Base-by-base conservation (phyloP, 35 echinoderm and acorn worm species). In the Heliocidaris erythrogramma region DNA sequence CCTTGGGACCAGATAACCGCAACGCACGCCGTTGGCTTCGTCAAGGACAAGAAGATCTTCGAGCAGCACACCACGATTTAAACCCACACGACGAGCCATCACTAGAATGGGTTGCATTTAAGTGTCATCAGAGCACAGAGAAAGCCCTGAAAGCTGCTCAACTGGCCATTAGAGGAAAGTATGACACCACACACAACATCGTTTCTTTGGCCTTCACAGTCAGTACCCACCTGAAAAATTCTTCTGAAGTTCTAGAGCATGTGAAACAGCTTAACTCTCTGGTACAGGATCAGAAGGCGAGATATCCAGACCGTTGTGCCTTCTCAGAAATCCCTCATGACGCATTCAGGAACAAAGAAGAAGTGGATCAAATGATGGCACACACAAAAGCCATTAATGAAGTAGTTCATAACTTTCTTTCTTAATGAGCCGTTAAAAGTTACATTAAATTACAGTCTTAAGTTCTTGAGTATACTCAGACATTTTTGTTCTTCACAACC, bases 41-140 rank as follows among this genome's bases (percentile, higher is more conserved):
- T 7, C 96, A 97, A 47, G 96, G 94, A 89, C n/a, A 95, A 30
- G 94, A 95, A 60, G 84, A 95, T 61, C 30, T 94, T 29, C 35
- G 18, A 1, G 48, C 71, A 32, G 88, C 90, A 13, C 9, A 92
- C 10, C 49, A 90, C 12, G 91, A 92, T 30, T 17, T 92, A 13
- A 92, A 59, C 48, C 91, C 91, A 30, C 16, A 52, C 49, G 91
- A 92, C 50, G 50, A 59, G 11, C 91, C 91, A 9, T 92, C 91
- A 49, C 27, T 92, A 30, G 91, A 92, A 50, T 92, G 91, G 91
- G 91, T 92, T 16, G 31, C 91, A 5, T 92, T 18, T 48, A 92
- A 92, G 29, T 92, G 91, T 29, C 91, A 92, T n/a, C 91, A 92
- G 48, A 30, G 31, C 24, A 42, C 50, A 30, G 91, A 92, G 30